phyloP scores from a whole-genome alignment of 2,797 vertebrate species.

The Catostomus latipinnis region DNA sequence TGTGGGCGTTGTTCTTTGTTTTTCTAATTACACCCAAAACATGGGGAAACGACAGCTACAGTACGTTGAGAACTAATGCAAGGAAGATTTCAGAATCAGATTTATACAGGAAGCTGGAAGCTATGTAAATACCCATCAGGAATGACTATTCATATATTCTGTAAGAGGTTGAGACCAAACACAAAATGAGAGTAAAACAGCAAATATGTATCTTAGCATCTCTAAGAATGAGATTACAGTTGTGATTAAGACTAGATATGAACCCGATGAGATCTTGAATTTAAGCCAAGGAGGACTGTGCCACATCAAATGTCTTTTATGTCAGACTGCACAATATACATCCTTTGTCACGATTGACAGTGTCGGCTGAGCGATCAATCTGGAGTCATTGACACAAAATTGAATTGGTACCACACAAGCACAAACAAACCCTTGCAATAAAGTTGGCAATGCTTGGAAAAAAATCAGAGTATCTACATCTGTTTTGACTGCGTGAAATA shows the following conservation, averaged over 20 bases:
- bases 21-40: slow-evolving; percentile 44
- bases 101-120: slow-evolving; percentile 52
- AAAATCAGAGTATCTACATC: too few relatives aligned
- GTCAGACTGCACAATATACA: too few relatives aligned
- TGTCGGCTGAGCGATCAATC: too few relatives aligned
- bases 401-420: too few relatives aligned
- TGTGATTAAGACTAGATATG: not conserved
- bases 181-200: slow-evolving; percentile 41
- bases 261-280: too few relatives aligned
- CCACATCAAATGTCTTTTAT: too few relatives aligned
- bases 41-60: slow-evolving; percentile 35
- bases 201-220: slow-evolving; percentile 34
- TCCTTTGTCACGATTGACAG: too few relatives aligned
- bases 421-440: too few relatives aligned
- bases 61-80: slow-evolving; percentile 33
- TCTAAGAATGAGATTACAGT: slow-evolving; percentile 30
- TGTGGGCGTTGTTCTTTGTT: slow-evolving; percentile 46
- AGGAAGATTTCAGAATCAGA: slow-evolving; percentile 47
- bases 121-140: slow-evolving; percentile 51
- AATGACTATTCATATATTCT: slow-evolving; percentile 49
- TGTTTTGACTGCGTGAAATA: too few relatives aligned
- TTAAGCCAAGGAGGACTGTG: too few relatives aligned
- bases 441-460: too few relatives aligned
- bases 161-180: slow-evolving; percentile 43
- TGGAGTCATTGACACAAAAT: too few relatives aligned